A percentile compares a stretch with the other conserved stretches of the same genome.
Evolutionary conservation across 37 sponge, comb jelly and placozoan genomes (phyloP).

Genomic region (Ephydatia muelleri): DNA sequence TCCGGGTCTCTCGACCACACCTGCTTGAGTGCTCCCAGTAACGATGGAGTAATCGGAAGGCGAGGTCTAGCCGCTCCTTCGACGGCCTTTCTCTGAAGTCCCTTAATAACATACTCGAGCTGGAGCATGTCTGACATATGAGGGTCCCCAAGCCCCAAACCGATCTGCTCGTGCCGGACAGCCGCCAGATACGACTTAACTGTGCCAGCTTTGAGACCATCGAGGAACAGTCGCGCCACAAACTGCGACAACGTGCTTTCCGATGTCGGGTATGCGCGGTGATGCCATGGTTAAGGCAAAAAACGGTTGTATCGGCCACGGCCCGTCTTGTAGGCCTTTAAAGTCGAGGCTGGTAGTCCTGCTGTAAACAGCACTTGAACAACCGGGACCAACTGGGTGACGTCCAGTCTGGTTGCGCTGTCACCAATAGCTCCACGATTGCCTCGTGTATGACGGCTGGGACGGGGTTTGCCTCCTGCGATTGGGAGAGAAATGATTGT

Average conservation of each 20-base stretch:
- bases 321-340: slow-evolving; percentile 18
- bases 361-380: slow-evolving; percentile 28
- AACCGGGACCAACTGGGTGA: slow-evolving; percentile 19
- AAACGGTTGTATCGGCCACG: slow-evolving; percentile 18
- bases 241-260: slow-evolving; percentile 17
- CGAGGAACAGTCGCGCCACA: slow-evolving; percentile 13
- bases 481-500: neutral
- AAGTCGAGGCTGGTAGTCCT: slow-evolving; percentile 23
- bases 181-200: slow-evolving; percentile 22
- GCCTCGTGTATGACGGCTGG: neutral
- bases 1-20: no score
- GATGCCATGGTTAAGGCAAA: neutral
- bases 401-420: slow-evolving; percentile 36
- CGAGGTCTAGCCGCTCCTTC: slow-evolving; percentile 7
- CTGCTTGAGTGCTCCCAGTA: neutral
- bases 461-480: slow-evolving; percentile 8
- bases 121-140: neutral
- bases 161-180: slow-evolving; percentile 22
- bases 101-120: slow-evolving; percentile 21
- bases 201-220: neutral
- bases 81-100: neutral
- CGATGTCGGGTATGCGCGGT: slow-evolving; percentile 20
- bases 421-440: slow-evolving; percentile 6
- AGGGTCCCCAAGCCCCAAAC: slow-evolving; percentile 2
- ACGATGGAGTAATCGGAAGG: slow-evolving; percentile 26